These are phyloP conservation scores for Drosophila anomalipes DNA, from an alignment of 2,888 invertebrate genomes.

Conservation along the genomic window DNA sequence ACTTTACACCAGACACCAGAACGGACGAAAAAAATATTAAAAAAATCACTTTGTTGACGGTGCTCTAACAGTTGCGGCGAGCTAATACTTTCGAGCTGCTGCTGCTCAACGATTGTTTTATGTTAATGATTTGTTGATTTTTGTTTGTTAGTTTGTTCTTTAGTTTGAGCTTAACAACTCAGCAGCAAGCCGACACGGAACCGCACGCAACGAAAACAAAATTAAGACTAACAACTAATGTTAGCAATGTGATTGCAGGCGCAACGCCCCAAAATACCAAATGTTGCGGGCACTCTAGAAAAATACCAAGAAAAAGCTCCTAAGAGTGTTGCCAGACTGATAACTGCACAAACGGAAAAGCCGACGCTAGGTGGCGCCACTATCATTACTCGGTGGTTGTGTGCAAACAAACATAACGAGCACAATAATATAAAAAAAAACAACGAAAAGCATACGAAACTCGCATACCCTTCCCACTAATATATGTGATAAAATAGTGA, in stretches of 20 bases:
- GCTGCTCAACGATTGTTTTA: constrained; percentile 27
- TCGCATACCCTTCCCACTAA: constrained; percentile 2
- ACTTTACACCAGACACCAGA: constrained; percentile 48
- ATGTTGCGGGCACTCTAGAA: constrained; percentile 5
- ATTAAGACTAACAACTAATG: constrained; percentile 58
- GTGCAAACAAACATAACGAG: constrained; percentile 6
- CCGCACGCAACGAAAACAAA: constrained; percentile 62
- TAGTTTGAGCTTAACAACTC: constrained; percentile 31
- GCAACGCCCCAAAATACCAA: constrained; percentile 59
- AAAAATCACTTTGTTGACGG: constrained; percentile 19
- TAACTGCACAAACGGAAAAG: constrained; percentile 6
- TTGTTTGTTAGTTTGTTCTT: constrained; percentile 39
- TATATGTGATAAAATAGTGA: not conserved
- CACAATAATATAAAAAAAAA: constrained; percentile 19
- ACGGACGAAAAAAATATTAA: constrained; percentile 30
- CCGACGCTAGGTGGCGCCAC: constrained; percentile 29
- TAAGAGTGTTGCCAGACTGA: constrained; percentile 34
- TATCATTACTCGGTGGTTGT: constrained; percentile 10
- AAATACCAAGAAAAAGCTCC: constrained; percentile 29
- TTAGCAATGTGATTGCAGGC: constrained; percentile 54
- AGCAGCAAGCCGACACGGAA: constrained; percentile 31
- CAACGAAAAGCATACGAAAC: not conserved
- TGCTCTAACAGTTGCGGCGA: constrained; percentile 13
- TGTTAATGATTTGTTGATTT: constrained; percentile 36
- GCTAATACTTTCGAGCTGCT: constrained; percentile 16